phyloP scores from a whole-genome alignment of 2,797 vertebrate species.

The Bradypodion pumilum region DNA sequence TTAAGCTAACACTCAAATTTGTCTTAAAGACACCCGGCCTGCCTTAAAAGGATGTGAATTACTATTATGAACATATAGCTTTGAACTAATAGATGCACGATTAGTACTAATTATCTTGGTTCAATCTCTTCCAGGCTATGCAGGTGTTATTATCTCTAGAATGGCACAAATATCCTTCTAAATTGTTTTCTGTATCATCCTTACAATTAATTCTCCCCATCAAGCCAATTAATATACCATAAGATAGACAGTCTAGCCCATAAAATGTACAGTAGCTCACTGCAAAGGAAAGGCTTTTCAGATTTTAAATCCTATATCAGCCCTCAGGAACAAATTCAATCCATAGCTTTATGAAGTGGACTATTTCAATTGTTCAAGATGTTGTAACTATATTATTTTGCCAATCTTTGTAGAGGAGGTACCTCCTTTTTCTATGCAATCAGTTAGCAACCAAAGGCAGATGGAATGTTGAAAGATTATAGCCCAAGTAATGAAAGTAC shows the following conservation, averaged over 20 bases:
- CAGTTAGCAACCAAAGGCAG: not conserved
- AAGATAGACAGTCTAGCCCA: not conserved
- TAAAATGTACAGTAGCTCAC: not conserved
- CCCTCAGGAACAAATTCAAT: not conserved
- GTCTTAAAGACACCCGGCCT: not conserved
- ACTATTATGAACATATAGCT: not conserved
- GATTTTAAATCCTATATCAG: not conserved
- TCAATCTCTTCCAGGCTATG: not conserved
- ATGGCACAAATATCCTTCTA: not conserved
- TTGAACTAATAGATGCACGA: not conserved
- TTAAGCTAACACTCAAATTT: conserved; percentile 14
- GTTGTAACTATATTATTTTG: not conserved
- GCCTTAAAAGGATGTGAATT: not conserved
- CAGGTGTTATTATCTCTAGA: not conserved
- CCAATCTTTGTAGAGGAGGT: not conserved
- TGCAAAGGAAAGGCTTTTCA: not conserved
- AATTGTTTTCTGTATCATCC: not conserved
- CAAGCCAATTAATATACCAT: not conserved
- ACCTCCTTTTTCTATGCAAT: not conserved
- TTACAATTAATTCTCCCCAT: not conserved
- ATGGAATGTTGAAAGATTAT: not conserved
- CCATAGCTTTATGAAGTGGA: not conserved
- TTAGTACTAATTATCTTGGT: not conserved
- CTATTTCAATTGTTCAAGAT: not conserved
- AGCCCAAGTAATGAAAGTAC: not conserved